phyloP scores from a whole-genome alignment of 2,888 invertebrate species.

The Euphydryas editha region DNA sequence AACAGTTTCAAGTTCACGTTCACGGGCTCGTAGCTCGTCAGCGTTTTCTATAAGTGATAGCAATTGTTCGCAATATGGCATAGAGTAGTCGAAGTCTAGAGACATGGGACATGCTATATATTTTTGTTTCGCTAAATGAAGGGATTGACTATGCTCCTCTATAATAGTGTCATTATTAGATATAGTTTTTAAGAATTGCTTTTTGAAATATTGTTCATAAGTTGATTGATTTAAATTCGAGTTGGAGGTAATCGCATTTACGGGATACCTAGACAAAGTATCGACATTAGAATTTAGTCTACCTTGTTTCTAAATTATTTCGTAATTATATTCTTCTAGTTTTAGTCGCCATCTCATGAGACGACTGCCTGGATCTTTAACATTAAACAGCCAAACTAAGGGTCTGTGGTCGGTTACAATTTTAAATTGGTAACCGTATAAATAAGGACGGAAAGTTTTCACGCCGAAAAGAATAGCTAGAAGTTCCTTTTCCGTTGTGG shows the following conservation, averaged over 20 bases:
- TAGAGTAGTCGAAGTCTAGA: not conserved
- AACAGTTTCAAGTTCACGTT: too few species aligned
- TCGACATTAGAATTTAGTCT: not conserved
- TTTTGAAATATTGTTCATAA: not conserved
- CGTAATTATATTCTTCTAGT: constrained; percentile 11
- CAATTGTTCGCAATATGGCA: not conserved
- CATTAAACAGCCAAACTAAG: constrained; percentile 9
- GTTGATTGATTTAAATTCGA: not conserved
- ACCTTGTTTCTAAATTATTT: constrained; percentile 16
- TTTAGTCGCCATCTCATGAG: constrained; percentile 6
- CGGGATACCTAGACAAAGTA: not conserved
- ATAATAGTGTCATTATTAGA: not conserved
- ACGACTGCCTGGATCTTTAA: constrained; percentile 1
- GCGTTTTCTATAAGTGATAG: too few species aligned
- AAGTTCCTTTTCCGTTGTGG: constrained; percentile 9
- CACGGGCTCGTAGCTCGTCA: too few species aligned
- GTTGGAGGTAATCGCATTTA: not conserved
- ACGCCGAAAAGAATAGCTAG: constrained; percentile 11
- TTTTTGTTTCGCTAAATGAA: not conserved
- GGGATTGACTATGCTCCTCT: too few species aligned
- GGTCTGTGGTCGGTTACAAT: constrained; percentile 8
- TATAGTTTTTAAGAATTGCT: not conserved
- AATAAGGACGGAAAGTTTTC: constrained; percentile 6
- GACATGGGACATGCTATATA: not conserved
- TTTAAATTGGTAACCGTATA: constrained; percentile 10